Conservation (phyloP, 2,888 invertebrate species). For the Serrognathus titanus region DNA sequence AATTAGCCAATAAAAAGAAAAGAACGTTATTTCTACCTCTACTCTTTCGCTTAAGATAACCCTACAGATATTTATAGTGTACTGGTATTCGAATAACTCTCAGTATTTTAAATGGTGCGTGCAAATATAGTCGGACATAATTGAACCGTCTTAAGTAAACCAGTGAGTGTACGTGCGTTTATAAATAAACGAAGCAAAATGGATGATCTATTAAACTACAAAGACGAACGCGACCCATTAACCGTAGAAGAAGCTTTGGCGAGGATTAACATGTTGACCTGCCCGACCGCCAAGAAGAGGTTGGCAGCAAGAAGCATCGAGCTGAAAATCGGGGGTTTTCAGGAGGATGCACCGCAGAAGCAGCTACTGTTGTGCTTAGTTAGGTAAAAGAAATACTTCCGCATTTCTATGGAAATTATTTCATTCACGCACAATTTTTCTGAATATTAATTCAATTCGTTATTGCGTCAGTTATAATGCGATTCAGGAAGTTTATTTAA, state of each 20-base stretch:
- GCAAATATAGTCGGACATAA: no score
- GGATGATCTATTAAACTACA: conserved; percentile 2
- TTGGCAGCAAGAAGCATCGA: conserved; percentile 56
- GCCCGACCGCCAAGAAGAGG: conserved; percentile 54
- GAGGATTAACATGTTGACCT: conserved; percentile 54
- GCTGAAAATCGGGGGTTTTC: conserved; percentile 48
- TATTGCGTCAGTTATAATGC: not conserved
- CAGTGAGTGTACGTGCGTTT: not conserved
- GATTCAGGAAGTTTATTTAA: no score
- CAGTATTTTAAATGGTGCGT: not conserved
- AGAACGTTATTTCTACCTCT: not conserved
- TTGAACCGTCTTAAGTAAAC: no score
- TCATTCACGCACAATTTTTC: not conserved
- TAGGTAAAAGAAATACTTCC: conserved; percentile 52
- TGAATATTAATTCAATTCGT: not conserved
- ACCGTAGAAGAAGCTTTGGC: conserved; percentile 58
- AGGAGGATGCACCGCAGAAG: conserved; percentile 58
- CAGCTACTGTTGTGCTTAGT: conserved; percentile 62
- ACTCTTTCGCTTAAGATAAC: not conserved
- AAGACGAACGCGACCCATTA: conserved; percentile 49
- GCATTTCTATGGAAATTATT: not conserved
- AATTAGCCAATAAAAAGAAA: not conserved
- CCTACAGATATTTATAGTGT: not conserved
- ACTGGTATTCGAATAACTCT: not conserved
- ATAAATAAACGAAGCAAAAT: not conserved